Percentiles rank a stretch among this genome's conserved stretches.
These are phyloP conservation scores for Archocentrus centrarchus DNA, from an alignment of 2,113 vertebrate species.

Conservation along the genomic window DNA sequence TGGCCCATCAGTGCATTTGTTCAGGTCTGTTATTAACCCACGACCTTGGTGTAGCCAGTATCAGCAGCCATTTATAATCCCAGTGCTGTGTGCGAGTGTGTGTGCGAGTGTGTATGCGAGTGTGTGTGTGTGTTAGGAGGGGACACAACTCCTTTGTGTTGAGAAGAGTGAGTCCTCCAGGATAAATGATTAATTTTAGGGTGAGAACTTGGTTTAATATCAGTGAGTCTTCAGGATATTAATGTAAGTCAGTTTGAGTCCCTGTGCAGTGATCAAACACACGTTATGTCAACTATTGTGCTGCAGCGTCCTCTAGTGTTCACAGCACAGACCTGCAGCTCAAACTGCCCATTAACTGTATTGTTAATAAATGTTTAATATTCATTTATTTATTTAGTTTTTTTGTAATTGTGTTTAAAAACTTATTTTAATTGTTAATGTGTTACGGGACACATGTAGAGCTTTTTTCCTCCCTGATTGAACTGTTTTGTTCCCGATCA, in stretches of 20 bases:
- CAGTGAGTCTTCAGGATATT: not conserved
- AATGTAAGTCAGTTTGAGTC: not conserved
- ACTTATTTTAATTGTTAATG: not conserved
- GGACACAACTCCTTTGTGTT: not conserved
- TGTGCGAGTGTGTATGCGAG: not conserved
- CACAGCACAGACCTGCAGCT: not conserved
- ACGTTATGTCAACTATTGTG: not conserved
- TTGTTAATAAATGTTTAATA: not conserved
- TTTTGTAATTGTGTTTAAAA: not conserved
- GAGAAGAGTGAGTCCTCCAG: not conserved
- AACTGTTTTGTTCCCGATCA: slow-evolving; percentile 21
- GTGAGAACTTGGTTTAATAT: not conserved
- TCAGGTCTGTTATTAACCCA: slow-evolving; percentile 9
- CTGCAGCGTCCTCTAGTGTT: slow-evolving; percentile 36
- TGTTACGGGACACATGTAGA: not conserved
- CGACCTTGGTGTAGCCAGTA: not conserved
- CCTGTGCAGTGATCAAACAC: not conserved
- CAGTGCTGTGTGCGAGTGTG: not conserved
- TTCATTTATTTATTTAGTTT: no score
- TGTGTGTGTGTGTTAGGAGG: not conserved
- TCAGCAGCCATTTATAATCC: slow-evolving; percentile 11
- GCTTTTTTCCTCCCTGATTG: not conserved
- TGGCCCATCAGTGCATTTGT: not conserved
- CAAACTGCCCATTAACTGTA: not conserved
- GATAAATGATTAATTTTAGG: not conserved